A percentile compares a stretch with the other conserved stretches of the same genome.
phyloP scores from a whole-genome alignment of 2,888 invertebrate species.

The Erebia ligea region DNA sequence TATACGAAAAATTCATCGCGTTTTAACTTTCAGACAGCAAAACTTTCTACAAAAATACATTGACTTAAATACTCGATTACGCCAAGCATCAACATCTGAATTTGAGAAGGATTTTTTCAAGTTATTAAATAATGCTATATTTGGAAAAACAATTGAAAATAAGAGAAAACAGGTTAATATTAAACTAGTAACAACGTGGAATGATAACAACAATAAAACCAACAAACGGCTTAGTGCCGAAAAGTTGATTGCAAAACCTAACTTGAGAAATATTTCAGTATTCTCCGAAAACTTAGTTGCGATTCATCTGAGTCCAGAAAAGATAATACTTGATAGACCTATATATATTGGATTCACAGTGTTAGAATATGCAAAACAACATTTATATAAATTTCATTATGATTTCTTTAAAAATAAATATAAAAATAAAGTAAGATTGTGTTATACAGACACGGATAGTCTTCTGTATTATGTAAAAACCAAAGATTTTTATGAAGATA shows the following conservation, averaged over 20 bases:
- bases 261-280: background rate
- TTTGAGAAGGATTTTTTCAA: background rate
- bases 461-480: background rate
- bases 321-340: too few relatives aligned
- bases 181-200: slow-evolving; percentile 1
- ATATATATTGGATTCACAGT: too few relatives aligned
- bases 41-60: too few relatives aligned
- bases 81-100: too few relatives aligned
- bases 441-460: slow-evolving; percentile 1
- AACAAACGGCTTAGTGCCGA: background rate
- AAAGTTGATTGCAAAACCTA: slow-evolving; percentile 1
- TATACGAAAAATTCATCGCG: too few relatives aligned
- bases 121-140: background rate
- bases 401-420: slow-evolving; percentile 1
- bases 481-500: slow-evolving; percentile 1
- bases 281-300: slow-evolving; percentile 1
- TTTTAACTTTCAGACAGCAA: too few relatives aligned
- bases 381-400: slow-evolving; percentile 6
- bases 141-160: background rate
- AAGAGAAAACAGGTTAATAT: slow-evolving; percentile 1
- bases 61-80: too few relatives aligned
- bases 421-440: slow-evolving; percentile 1
- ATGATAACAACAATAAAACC: background rate
- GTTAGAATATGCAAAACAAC: slow-evolving; percentile 7
- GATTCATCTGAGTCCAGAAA: background rate